Conservation (phyloP, 2,113 vertebrate species). For the Strix uralensis region DNA sequence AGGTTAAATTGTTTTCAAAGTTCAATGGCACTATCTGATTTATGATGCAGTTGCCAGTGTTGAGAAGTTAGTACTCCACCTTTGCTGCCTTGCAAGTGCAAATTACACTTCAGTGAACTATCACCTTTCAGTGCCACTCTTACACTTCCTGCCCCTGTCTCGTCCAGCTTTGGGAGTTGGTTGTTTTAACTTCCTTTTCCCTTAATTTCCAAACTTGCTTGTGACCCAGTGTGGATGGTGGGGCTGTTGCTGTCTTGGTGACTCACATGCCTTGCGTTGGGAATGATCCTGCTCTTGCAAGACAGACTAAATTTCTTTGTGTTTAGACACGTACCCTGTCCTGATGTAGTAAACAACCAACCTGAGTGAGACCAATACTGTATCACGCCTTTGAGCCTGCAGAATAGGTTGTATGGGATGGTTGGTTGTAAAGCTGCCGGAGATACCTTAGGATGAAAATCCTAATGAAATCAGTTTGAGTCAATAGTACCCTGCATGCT, state of each 20-base stretch:
- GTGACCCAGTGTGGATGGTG: accelerated
- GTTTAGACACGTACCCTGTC: neutral
- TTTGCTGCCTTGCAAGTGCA: neutral
- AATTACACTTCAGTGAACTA: neutral
- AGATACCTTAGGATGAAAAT: neutral
- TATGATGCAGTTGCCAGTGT: neutral
- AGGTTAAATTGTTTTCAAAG: neutral
- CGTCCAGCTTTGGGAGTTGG: neutral
- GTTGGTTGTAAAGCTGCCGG: neutral
- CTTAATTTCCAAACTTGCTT: accelerated
- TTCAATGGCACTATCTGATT: neutral
- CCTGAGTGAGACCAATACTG: neutral
- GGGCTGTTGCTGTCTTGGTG: neutral
- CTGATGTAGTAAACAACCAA: neutral
- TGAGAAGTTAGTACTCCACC: neutral
- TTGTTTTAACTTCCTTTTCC: neutral
- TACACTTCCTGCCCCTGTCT: accelerated
- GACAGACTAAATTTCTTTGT: neutral
- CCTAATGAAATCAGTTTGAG: neutral
- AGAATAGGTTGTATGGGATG: neutral
- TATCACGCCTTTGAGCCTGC: neutral
- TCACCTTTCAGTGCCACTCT: neutral
- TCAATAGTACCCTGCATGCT: neutral
- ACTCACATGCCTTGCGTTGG: neutral
- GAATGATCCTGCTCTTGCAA: neutral